phyloP scores from a whole-genome alignment of 2,113 vertebrate species.

The Benitochromis conjunctus region DNA sequence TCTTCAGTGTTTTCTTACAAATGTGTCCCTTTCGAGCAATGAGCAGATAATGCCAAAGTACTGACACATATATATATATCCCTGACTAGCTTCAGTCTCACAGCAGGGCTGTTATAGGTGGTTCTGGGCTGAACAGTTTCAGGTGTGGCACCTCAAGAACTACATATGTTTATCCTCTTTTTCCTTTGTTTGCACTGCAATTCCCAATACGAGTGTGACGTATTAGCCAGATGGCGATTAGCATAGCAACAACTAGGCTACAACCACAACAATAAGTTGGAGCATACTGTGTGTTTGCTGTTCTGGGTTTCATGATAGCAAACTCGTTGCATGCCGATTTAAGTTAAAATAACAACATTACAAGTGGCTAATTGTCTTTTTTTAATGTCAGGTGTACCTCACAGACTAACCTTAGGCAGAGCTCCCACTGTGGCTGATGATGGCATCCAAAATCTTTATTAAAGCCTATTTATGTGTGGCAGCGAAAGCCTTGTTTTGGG shows the following conservation, averaged over 20 bases:
- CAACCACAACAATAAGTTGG: not conserved
- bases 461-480: not conserved
- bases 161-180: not conserved
- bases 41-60: not conserved
- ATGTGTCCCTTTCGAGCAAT: not conserved
- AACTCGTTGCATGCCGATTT: not conserved
- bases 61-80: not conserved
- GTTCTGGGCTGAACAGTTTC: not conserved
- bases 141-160: not conserved
- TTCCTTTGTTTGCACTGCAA: not conserved
- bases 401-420: not conserved
- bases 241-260: not conserved
- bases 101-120: not conserved
- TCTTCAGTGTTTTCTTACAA: not conserved
- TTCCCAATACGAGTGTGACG: not conserved
- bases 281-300: not conserved
- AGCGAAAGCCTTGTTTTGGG: not conserved
- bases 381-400: not conserved
- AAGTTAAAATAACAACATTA: not conserved
- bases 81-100: not conserved
- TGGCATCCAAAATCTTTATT: not conserved
- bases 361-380: not conserved
- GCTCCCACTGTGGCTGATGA: accelerated
- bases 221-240: not conserved
- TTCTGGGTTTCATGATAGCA: not conserved